Conservation (phyloP, 1,140 invertebrate species). For the Kradibia gibbosae region DNA sequence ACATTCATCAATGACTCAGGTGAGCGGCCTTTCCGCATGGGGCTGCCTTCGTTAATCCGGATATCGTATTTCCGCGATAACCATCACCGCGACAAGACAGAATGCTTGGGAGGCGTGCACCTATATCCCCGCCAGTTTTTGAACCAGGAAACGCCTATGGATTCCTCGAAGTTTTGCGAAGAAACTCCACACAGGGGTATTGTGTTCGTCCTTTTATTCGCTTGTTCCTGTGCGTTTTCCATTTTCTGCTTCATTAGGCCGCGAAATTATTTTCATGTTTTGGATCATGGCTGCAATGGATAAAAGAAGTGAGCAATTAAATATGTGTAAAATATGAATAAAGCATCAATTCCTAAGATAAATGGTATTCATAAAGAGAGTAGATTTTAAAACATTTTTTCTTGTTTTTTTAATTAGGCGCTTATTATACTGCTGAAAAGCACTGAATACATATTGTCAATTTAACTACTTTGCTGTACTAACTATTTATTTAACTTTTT, state of each 20-base stretch:
- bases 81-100: not conserved
- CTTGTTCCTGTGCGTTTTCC: not conserved
- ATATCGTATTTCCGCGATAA: not conserved
- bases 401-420: too few species aligned
- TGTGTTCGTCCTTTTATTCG: not conserved
- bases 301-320: not conserved
- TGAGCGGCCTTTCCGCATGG: conserved; percentile 47
- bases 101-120: not conserved
- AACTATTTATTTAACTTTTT: too few species aligned
- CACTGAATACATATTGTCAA: too few species aligned
- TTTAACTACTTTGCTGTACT: too few species aligned
- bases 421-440: too few species aligned
- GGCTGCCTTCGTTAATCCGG: not conserved
- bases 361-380: too few species aligned
- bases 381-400: too few species aligned
- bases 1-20: conserved; percentile 68
- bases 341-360: too few species aligned
- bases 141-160: not conserved
- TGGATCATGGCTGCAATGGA: not conserved
- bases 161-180: too few species aligned
- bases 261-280: not conserved
- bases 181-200: too few species aligned
- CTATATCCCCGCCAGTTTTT: not conserved
- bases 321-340: too few species aligned
- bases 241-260: not conserved